Conservation (phyloP, 2,113 vertebrate species). For the Leptocoma aspasia region DNA sequence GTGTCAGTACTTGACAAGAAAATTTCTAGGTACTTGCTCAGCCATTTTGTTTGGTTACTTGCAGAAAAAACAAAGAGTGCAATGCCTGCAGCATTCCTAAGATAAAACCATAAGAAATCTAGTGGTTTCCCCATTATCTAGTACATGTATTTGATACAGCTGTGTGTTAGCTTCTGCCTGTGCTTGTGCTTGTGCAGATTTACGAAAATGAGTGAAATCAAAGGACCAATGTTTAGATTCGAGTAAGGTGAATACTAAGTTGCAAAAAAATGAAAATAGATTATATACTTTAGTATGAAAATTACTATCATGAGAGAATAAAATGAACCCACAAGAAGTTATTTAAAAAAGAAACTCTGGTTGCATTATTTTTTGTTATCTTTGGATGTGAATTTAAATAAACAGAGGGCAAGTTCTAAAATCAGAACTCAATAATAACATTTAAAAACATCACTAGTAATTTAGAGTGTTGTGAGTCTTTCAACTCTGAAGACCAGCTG, state of each 20-base stretch:
- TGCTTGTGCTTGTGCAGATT: neutral
- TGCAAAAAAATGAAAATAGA: neutral
- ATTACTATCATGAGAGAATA: neutral
- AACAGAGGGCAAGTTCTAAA: neutral
- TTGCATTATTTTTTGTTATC: neutral
- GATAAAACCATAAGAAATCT: neutral
- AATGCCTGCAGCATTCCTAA: neutral
- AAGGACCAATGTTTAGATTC: neutral
- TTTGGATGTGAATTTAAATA: neutral
- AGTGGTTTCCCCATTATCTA: neutral
- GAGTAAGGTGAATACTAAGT: neutral
- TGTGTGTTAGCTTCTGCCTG: neutral
- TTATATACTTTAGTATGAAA: neutral
- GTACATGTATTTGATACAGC: neutral
- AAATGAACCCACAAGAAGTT: neutral
- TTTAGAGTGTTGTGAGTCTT: neutral
- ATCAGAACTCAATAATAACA: neutral
- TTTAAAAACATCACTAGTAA: neutral
- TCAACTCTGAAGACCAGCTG: neutral
- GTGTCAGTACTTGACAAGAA: neutral
- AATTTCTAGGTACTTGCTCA: neutral
- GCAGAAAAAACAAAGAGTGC: neutral
- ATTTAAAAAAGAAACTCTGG: neutral
- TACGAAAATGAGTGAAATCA: neutral
- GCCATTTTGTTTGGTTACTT: neutral